Percentiles rank a stretch among this genome's conserved stretches.
phyloP scores from a whole-genome alignment of 2,888 invertebrate genomes.

The Furcula furcula region DNA sequence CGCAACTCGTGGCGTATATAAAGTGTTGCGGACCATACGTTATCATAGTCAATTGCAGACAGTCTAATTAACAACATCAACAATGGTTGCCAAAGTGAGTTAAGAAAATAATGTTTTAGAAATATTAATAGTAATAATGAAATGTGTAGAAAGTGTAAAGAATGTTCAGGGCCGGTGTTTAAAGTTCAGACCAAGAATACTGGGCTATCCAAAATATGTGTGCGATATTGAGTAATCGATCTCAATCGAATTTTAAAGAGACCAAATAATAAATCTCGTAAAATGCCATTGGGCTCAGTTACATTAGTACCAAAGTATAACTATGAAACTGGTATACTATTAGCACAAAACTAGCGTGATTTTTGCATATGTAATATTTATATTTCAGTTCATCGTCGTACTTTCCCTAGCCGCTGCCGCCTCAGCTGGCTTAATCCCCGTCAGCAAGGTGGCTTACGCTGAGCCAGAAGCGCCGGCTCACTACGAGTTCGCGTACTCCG shows the following conservation, averaged over 20 bases:
- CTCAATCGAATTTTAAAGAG: background rate
- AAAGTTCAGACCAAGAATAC: too few species aligned
- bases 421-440: conserved; percentile 42
- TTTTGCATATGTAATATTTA: background rate
- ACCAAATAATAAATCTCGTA: background rate
- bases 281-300: background rate
- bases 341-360: too few species aligned
- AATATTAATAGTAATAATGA: background rate
- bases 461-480: conserved; percentile 62
- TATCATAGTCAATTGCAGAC: conserved; percentile 3
- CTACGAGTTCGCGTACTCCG: conserved; percentile 71
- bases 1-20: conserved; percentile 63
- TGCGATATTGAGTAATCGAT: too few species aligned
- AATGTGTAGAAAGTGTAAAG: background rate
- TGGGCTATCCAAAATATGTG: too few species aligned
- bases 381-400: conserved; percentile 52
- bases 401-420: conserved; percentile 52
- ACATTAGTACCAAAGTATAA: background rate
- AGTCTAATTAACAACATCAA: conserved; percentile 1
- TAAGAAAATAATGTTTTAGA: background rate
- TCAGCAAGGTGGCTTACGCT: conserved; percentile 55
- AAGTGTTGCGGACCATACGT: conserved; percentile 15
- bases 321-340: too few species aligned
- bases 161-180: too few species aligned
- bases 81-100: conserved; percentile 12